Conservation (phyloP, 2,797 vertebrate genomes). For the Octomys mimax region DNA sequence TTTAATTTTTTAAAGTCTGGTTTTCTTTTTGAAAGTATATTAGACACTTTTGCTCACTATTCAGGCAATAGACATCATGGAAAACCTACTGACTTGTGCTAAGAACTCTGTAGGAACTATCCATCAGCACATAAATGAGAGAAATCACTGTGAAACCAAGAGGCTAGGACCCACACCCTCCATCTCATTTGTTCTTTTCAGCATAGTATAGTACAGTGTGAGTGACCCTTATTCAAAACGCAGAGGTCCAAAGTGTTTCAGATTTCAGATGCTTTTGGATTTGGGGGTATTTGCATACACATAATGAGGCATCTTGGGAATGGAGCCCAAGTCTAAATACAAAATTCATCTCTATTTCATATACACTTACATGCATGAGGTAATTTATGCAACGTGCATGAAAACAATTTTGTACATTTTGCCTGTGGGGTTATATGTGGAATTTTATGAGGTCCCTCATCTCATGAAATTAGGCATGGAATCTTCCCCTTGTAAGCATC, state of each 20-base stretch:
- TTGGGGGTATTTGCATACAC: not conserved
- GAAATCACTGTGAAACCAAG: not conserved
- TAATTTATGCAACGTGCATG: not conserved
- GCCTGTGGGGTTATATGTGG: not conserved
- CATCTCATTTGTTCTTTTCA: conserved; percentile 46
- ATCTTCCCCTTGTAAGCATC: not conserved
- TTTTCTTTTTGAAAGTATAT: not conserved
- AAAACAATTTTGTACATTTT: not conserved
- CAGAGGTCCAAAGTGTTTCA: not conserved
- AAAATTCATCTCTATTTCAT: not conserved
- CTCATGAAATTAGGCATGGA: not conserved
- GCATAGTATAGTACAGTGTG: not conserved
- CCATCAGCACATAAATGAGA: not conserved
- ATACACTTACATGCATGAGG: not conserved
- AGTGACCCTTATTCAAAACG: not conserved
- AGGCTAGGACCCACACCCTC: not conserved
- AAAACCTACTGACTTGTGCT: not conserved
- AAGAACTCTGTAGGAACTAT: not conserved
- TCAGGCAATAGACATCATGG: not conserved
- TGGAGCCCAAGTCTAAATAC: not conserved
- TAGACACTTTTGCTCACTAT: not conserved
- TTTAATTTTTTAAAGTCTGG: conserved; percentile 14
- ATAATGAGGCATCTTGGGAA: not conserved
- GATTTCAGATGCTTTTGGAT: not conserved
- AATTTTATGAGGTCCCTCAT: not conserved